Base-by-base conservation (phyloP, 2,797 vertebrate species). In the Urocyon cinereoargenteus region DNA sequence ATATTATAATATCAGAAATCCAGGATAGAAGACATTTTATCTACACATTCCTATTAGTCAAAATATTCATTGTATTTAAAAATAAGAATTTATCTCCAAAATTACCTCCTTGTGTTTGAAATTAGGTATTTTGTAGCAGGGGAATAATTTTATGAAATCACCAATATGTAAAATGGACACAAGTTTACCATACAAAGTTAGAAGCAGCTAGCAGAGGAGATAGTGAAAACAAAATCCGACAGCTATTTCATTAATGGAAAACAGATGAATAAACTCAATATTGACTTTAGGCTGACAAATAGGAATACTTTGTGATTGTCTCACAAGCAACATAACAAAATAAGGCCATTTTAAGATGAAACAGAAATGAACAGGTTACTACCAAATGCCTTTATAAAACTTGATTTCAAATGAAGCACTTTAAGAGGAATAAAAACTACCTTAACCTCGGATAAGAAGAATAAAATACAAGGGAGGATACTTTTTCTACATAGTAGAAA, bases 191-290 rank as follows among this genome's bases (percentile, higher is more conserved):
- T 36, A n/a, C 61, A 40, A 95, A 93, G 28, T 28, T 61, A 59
- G 28, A 53, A 81, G 34, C 34, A 94, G 14, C 51, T 72, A 92
- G 22, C 8, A 84, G 61, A 95, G 81, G 73, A 40, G 11, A 75
- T 2, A 81, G 57, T 28, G 62, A 66, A 89, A 75, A 77, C 1
- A 51, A 93, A 96, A 75, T 49, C 6, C 18, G 51, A 84, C 11
- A 77, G 57, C 24, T 77, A 86, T 77, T 96, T 85, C 34, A 91
- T 89, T 92, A 84, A 89, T 66, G 73, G 86, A 19, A 86, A 95
- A 89, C 53, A 88, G 59, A n/a, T 18, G 18, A 34, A 26, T 51
- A 53, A 89, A 68, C 89, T 79, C 75, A 82, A 68, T 61, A 70
- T 22, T 55, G 16, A 81, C 28, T 31, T 45, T 36, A 21, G 77